Percentiles rank a stretch among this genome's conserved stretches.
Conservation (phyloP, 2,888 invertebrate genomes). For the Calameuta filiformis region DNA sequence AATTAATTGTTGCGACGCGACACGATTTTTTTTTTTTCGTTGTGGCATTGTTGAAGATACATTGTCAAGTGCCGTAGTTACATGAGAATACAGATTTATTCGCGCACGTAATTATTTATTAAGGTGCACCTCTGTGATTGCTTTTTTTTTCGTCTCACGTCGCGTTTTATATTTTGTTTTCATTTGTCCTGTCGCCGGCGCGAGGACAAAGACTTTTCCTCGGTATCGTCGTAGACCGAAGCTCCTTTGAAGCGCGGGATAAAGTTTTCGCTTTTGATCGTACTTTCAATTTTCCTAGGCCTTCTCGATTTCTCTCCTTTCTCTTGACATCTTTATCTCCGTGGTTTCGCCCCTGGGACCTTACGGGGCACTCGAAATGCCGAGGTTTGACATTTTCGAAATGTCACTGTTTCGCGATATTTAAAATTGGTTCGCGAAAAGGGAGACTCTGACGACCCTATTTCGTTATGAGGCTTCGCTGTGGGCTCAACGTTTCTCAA, state of each 20-base stretch:
- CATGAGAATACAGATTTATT: neutral
- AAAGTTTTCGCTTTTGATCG: neutral
- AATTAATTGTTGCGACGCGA: too few relatives aligned
- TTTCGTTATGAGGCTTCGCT: neutral
- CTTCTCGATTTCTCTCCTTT: neutral
- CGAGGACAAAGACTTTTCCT: neutral
- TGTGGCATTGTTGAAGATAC: too few relatives aligned
- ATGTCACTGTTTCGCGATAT: constrained; percentile 34
- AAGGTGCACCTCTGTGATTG: neutral
- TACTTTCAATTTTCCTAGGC: neutral
- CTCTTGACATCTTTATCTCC: neutral
- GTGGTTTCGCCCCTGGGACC: constrained; percentile 11
- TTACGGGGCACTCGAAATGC: constrained; percentile 34
- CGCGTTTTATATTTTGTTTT: neutral
- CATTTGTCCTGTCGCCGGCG: neutral
- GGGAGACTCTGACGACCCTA: neutral
- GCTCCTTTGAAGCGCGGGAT: neutral
- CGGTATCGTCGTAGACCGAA: neutral
- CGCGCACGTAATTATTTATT: neutral
- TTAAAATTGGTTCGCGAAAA: neutral
- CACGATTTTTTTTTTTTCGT: too few relatives aligned
- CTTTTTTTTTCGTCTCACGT: neutral
- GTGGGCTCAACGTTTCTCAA: neutral
- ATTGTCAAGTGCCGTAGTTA: neutral
- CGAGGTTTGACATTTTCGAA: constrained; percentile 45